Conservation (phyloP, 2,113 vertebrate genomes). For the Camelus dromedarius region DNA sequence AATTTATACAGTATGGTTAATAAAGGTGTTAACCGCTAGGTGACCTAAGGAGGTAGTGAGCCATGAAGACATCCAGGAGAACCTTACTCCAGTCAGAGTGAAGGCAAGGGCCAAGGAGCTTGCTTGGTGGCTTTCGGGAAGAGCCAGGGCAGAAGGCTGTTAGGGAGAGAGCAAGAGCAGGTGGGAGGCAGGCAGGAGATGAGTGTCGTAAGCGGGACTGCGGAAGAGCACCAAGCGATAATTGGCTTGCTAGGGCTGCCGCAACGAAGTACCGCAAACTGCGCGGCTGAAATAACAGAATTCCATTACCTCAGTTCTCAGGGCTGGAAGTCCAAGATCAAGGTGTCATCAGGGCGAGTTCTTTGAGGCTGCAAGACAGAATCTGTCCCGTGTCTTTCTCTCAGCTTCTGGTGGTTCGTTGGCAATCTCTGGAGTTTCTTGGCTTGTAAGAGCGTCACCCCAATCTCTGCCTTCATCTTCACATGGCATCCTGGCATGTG, state of each 20-base stretch:
- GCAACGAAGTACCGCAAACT: not conserved
- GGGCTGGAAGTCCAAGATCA: not conserved
- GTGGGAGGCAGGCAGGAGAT: not conserved
- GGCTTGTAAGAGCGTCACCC: not conserved
- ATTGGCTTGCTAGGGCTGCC: not conserved
- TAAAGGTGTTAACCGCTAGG: not conserved
- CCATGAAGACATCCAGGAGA: not conserved
- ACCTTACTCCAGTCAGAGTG: not conserved
- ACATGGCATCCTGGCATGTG: not conserved
- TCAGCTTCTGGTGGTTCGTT: not conserved
- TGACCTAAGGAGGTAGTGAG: not conserved
- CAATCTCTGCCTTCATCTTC: not conserved
- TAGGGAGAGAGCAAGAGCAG: not conserved
- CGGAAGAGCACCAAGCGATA: not conserved
- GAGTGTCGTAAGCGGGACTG: accelerated
- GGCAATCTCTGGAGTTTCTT: not conserved
- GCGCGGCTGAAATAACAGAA: not conserved
- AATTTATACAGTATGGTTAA: not conserved
- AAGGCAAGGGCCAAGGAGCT: not conserved
- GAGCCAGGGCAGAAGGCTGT: too few species aligned
- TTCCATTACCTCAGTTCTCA: not conserved
- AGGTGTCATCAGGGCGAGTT: not conserved
- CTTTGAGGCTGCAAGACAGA: not conserved
- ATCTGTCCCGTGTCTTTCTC: not conserved
- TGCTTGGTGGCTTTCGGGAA: not conserved